A percentile compares a stretch with the other conserved stretches of the same genome.
Conservation (phyloP, 2,888 invertebrate species). For the Ormyrus nitidulus region DNA sequence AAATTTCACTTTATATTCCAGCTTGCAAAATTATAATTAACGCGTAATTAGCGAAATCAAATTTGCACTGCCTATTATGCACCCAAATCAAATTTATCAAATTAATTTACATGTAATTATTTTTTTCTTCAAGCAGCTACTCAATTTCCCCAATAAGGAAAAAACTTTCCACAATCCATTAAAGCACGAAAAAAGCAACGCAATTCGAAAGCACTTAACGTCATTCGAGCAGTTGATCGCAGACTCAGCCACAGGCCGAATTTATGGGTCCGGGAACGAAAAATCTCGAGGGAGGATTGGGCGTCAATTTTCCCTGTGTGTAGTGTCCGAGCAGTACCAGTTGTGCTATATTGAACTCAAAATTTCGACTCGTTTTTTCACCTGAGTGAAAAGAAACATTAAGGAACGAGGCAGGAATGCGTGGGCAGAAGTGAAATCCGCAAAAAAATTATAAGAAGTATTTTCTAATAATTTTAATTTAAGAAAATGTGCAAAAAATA, state of each 20-base stretch:
- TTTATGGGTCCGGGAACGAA: conserved; percentile 32
- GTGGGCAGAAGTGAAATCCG: no score
- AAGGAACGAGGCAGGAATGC: no score
- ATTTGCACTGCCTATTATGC: neutral
- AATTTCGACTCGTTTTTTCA: conserved; percentile 9
- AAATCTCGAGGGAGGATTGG: neutral
- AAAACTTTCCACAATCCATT: neutral
- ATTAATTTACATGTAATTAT: no score
- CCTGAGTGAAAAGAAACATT: no score
- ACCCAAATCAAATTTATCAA: no score
- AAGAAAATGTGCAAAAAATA: no score
- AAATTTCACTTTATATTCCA: no score
- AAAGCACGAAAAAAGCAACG: neutral
- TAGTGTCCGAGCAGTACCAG: neutral
- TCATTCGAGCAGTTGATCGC: conserved; percentile 2
- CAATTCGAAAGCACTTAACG: neutral
- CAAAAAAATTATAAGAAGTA: no score
- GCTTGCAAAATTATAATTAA: no score
- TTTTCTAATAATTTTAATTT: no score
- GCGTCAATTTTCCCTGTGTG: conserved; percentile 1
- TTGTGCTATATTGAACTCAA: conserved; percentile 16
- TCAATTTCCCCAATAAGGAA: neutral
- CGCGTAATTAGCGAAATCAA: no score
- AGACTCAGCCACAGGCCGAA: conserved; percentile 16
- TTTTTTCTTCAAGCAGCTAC: neutral